phyloP scores from a whole-genome alignment of 2,113 vertebrate genomes.

The Eonycteris spelaea region DNA sequence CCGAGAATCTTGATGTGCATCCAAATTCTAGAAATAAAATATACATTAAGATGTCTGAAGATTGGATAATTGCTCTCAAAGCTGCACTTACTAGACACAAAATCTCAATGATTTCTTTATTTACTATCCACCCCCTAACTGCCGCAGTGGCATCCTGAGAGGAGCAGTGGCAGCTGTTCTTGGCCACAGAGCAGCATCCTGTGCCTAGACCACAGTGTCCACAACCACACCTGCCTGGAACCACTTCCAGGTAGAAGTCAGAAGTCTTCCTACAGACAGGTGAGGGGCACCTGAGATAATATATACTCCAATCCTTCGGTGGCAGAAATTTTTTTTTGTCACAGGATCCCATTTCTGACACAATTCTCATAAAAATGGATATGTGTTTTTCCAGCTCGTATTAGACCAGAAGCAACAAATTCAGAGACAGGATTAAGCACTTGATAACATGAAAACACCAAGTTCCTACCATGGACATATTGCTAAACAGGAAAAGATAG shows the following conservation, averaged over 20 bases:
- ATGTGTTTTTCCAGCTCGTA: not conserved
- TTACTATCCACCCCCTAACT: not conserved
- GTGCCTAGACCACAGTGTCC: not conserved
- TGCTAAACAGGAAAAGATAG: not conserved
- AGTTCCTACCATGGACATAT: not conserved
- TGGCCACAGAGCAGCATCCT: not conserved
- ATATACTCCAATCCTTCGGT: not conserved
- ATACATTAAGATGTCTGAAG: not conserved
- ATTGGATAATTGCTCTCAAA: not conserved
- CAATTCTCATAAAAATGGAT: not conserved
- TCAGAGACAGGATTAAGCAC: not conserved
- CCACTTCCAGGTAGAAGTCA: not conserved
- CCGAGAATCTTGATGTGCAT: conserved; percentile 11
- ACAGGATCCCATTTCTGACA: not conserved
- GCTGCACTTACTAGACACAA: not conserved
- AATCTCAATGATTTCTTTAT: not conserved
- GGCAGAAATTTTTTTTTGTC: not conserved
- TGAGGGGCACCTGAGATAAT: not conserved
- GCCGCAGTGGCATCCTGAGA: not conserved
- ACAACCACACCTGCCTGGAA: not conserved
- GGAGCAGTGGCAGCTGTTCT: not conserved
- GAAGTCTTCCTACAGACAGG: not conserved
- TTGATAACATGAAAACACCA: not conserved
- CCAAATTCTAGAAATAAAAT: conserved; percentile 51
- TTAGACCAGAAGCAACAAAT: not conserved